Base-by-base conservation (phyloP, 2,888 invertebrate genomes). In the Eulithis testata region DNA sequence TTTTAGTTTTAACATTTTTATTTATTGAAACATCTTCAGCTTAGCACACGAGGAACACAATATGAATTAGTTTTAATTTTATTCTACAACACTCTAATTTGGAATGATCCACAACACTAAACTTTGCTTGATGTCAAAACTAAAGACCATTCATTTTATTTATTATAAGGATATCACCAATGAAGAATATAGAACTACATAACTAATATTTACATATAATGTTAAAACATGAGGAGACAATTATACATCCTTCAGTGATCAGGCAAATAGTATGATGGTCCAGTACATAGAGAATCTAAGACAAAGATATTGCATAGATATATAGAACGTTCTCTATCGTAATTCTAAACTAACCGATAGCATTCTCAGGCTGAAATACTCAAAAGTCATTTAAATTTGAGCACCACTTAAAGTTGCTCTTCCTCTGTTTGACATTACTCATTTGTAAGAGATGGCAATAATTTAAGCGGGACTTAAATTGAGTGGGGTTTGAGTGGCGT, bases 21-120 rank as follows among this genome's bases (percentile, higher is more conserved):
- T 73, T 70, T 69, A 69, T 63, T 70, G 51, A 65, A 61, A 69
- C 65, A 72, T 27, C 65, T 69, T 70, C 71, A 66, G 63, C 66
- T 65, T 70, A 70, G 37, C 65, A 65, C 50, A 68, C 57, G 69
- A 63, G 66, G 64, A 70, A 69, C 67, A 68, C 52, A 66, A 58
- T 55, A 65, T 70, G 68, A 71, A 65, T 69, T 62, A 66, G 63
- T 63, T 56, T 27, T 53, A 54, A 11, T 21, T 21, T 49, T 62
- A 63, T 62, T 59, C 44, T 47, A 60, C 40, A 63, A 65, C 60
- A 14, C 61, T 52, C 60, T 67, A 65, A 70, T 68, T 63, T 73
- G 73, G 72, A 73, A 73, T 72, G 71, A 64, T 63, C 60, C 49
- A 63, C 63, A 64, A 67, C 52, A 66, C 65, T 44, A 51, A 49